Evolutionary conservation across 1,140 invertebrate species (phyloP).

Genomic region (Nomia melanderi): DNA sequence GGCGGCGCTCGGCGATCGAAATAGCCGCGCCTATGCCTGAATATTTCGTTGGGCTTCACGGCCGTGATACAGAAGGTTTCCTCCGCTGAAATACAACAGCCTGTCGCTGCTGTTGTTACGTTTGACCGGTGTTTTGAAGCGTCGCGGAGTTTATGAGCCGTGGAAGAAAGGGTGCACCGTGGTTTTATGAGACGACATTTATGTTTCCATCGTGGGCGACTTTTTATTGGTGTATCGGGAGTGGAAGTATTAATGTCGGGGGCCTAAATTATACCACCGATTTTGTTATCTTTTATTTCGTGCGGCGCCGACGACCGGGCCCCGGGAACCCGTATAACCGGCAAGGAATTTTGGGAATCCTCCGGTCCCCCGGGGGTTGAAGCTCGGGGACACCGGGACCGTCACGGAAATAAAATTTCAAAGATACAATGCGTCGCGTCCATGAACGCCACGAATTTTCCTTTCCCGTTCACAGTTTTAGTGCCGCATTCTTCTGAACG

Average conservation of each 20-base stretch:
- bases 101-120: background rate
- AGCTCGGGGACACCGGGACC: background rate
- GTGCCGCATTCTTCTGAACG: background rate
- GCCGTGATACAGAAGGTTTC: background rate
- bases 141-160: slow-evolving; percentile 25
- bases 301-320: background rate
- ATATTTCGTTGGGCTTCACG: slow-evolving; percentile 1
- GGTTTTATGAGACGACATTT: slow-evolving; percentile 35
- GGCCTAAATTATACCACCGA: slow-evolving; percentile 22
- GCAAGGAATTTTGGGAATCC: background rate
- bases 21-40: background rate
- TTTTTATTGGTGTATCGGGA: slow-evolving; percentile 39
- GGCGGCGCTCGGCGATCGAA: background rate
- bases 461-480: no score
- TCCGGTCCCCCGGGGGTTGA: background rate
- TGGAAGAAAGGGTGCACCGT: background rate
- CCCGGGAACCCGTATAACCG: background rate
- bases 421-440: background rate
- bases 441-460: background rate
- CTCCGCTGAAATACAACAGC: background rate
- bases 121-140: slow-evolving; percentile 10
- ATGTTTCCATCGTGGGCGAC: slow-evolving; percentile 30
- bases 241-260: slow-evolving; percentile 26
- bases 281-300: slow-evolving; percentile 6
- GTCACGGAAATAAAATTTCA: background rate